These are phyloP conservation scores for Allygus modestus DNA, from an alignment of 2,888 invertebrate species.

Conservation along the genomic window DNA sequence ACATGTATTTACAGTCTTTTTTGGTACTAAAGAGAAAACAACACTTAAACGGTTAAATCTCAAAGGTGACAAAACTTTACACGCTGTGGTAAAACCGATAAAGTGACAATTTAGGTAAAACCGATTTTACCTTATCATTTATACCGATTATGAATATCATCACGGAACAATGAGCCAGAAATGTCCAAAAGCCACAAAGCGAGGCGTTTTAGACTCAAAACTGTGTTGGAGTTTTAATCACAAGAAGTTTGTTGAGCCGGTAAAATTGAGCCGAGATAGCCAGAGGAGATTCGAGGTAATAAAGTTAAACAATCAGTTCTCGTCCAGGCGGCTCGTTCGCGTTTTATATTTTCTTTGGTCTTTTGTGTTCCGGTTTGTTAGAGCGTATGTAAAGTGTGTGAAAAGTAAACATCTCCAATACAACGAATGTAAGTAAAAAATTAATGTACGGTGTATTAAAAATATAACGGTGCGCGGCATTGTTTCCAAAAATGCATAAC, in stretches of 20 bases:
- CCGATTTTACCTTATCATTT: no score
- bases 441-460: no score
- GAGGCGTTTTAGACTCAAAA: background rate
- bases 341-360: background rate
- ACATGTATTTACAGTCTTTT: no score
- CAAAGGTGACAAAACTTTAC: no score
- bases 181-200: background rate
- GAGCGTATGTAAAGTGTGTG: background rate
- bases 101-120: no score
- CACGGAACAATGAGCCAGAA: background rate
- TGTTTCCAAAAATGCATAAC: no score
- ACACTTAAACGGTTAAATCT: no score
- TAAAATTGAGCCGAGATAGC: slow-evolving; percentile 24
- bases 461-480: no score
- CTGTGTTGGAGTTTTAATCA: slow-evolving; percentile 1
- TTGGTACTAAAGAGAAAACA: no score
- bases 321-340: background rate
- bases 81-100: no score
- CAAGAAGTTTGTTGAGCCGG: slow-evolving; percentile 28
- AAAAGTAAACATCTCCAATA: background rate
- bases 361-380: background rate
- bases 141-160: no score
- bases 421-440: no score
- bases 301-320: slow-evolving; percentile 31
- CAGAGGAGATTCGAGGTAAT: slow-evolving; percentile 6